Evolutionary conservation across 2,113 vertebrate species (phyloP), one percentile per base, ranked within the genome.

Genomic region (Sprattus sprattus): DNA sequence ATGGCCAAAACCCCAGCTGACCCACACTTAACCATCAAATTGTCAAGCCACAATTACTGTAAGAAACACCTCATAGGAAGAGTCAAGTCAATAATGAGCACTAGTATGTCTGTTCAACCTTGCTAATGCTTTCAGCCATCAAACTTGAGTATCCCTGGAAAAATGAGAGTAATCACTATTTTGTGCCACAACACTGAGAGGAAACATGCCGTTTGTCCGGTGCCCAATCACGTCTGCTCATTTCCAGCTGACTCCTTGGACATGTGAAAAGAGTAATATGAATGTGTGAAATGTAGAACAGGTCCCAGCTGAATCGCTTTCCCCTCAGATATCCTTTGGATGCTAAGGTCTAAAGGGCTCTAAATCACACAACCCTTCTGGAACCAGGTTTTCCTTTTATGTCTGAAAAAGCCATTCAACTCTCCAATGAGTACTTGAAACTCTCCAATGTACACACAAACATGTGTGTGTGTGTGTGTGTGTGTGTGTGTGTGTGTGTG

Each of bases 371-470:
- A 54, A 49, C 52, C 22, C 20, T 82, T 75, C 88, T 81, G 83
- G 85, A 82, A 39, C 81, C 80, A 91, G 83, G 39, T 39, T 39
- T 39, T 39, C 39, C 39, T 39, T 39, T 89, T 45, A 47, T 83
- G 84, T 88, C 89, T 90, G 88, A 50, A 45, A 18, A 82, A 87
- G 78, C 82, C 81, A 89, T 91, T 89, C 82, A 89, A 78, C 83
- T 82, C 84, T 83, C 85, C 71, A 39, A 78, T 16, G 71, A 78
- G 71, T 15, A 78, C 71, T 78, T 78, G 28, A 39, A 32, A 75
- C 83, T 82, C 84, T 83, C 85, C 71, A 39, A 78, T 39, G 71
- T 15, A 78, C 71, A 39, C 39, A 44, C 39, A 13, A 39, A 32
- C 32, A 13, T 75, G 71, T 16, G 13, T 32, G 2, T 9, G 80